Conservation (phyloP, 2,113 vertebrate species). For the Psilopsiagon aurifrons region DNA sequence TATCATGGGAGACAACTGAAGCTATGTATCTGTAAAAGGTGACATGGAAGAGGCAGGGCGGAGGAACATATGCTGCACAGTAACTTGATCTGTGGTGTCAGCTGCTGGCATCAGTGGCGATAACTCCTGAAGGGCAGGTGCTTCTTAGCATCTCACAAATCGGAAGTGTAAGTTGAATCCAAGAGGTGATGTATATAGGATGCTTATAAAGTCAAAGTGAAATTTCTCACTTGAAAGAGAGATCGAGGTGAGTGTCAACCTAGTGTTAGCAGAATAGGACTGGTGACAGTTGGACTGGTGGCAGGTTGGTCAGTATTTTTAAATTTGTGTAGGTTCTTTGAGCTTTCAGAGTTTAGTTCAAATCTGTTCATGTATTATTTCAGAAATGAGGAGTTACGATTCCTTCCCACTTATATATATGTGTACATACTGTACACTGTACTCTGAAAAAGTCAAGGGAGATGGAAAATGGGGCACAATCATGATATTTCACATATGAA, state of each 20-base stretch:
- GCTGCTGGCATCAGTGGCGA: background rate
- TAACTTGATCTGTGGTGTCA: background rate
- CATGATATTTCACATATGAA: background rate
- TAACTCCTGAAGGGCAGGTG: background rate
- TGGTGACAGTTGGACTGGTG: background rate
- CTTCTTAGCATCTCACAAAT: background rate
- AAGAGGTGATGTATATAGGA: background rate
- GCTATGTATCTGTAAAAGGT: background rate
- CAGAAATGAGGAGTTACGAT: background rate
- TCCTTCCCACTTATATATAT: background rate
- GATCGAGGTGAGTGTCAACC: background rate
- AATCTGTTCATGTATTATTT: background rate
- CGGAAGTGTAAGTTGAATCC: slow-evolving; percentile 1
- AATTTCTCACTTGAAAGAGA: background rate
- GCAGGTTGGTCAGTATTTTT: background rate
- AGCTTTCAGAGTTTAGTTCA: background rate
- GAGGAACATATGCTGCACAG: background rate
- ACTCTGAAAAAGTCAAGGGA: background rate
- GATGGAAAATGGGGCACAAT: background rate
- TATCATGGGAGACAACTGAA: background rate
- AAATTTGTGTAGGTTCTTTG: background rate
- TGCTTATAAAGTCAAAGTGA: background rate
- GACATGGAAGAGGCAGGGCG: background rate
- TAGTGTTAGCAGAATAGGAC: background rate
- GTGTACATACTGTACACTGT: background rate